These are phyloP conservation scores for Heliconius erato DNA, from an alignment of 2,888 invertebrate species.

Conservation along the genomic window DNA sequence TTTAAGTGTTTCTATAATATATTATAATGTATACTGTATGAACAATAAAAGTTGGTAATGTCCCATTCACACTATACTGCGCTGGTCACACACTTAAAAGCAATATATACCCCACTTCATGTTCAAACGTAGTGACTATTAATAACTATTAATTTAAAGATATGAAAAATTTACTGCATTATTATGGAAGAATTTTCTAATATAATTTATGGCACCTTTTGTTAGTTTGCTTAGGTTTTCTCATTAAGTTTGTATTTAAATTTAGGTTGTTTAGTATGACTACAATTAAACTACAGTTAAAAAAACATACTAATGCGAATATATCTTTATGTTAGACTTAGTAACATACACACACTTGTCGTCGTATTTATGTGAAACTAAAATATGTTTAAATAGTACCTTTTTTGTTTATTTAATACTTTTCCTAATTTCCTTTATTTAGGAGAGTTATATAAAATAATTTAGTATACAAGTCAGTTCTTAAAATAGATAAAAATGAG, in stretches of 20 bases:
- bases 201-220: slow-evolving; percentile 45
- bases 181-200: slow-evolving; percentile 48
- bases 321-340: too few relatives aligned
- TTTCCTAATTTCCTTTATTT: not conserved
- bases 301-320: too few relatives aligned
- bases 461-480: not conserved
- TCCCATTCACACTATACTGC: slow-evolving; percentile 73
- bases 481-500: not conserved
- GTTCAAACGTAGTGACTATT: slow-evolving; percentile 52
- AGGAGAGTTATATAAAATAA: not conserved
- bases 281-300: too few relatives aligned
- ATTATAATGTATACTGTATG: slow-evolving; percentile 63
- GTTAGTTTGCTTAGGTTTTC: not conserved
- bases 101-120: slow-evolving; percentile 67
- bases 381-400: too few relatives aligned
- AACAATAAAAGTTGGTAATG: slow-evolving; percentile 77
- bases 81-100: slow-evolving; percentile 69
- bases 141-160: slow-evolving; percentile 54
- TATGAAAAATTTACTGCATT: slow-evolving; percentile 50
- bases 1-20: slow-evolving; percentile 71
- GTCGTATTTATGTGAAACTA: too few relatives aligned
- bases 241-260: too few relatives aligned
- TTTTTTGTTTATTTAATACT: too few relatives aligned
- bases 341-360: too few relatives aligned
- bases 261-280: too few relatives aligned